A percentile compares a stretch with the other conserved stretches of the same genome.
These are phyloP conservation scores for Agrochola circellaris DNA, from an alignment of 2,888 invertebrate species.

Conservation along the genomic window DNA sequence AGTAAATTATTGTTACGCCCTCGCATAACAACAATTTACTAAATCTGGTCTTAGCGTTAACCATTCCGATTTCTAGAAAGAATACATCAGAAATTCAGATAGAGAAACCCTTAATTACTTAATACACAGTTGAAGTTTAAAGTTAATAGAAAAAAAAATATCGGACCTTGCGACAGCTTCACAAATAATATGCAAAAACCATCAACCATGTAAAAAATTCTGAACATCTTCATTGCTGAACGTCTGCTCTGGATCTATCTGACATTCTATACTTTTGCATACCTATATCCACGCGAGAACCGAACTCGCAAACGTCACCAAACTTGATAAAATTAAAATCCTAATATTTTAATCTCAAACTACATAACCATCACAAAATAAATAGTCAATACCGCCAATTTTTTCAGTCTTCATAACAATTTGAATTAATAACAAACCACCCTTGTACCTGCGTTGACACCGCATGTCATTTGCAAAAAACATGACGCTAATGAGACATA, in stretches of 20 bases:
- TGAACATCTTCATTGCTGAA: too few species aligned
- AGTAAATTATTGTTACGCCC: background rate
- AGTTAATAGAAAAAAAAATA: background rate
- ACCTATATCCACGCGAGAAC: too few species aligned
- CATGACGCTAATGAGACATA: conserved; percentile 54
- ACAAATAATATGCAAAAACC: background rate
- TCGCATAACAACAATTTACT: too few species aligned
- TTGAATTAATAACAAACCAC: conserved; percentile 38
- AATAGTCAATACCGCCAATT: background rate
- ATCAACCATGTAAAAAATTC: background rate
- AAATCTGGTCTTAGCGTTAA: too few species aligned
- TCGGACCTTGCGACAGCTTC: background rate
- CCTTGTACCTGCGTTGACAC: conserved; percentile 41
- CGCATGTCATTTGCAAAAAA: conserved; percentile 67
- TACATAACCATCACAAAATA: background rate
- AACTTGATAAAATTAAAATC: too few species aligned
- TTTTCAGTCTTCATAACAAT: conserved; percentile 22
- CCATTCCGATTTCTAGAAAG: too few species aligned
- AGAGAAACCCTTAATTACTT: background rate
- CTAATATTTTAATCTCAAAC: too few species aligned
- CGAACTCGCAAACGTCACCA: too few species aligned
- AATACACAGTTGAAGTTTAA: background rate
- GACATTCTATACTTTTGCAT: too few species aligned
- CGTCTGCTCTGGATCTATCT: background rate
- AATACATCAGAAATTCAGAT: background rate